phyloP scores from a whole-genome alignment of 2,888 invertebrate genomes.

The Caenorhabditis imperialis region DNA sequence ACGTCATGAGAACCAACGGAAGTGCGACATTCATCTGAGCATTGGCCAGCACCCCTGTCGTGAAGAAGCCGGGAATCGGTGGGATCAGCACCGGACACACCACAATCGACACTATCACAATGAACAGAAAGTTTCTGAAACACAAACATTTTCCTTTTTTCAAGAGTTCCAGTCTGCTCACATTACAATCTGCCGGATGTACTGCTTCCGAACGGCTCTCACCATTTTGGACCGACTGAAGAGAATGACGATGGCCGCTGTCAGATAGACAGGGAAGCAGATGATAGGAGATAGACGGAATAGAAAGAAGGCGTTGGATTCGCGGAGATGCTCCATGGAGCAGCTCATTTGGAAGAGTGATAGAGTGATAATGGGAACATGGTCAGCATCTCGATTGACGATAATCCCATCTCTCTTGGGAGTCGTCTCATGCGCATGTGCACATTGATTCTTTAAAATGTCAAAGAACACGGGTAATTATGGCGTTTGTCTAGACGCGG shows the following conservation, averaged over 20 bases:
- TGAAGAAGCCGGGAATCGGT: slow-evolving; percentile 42
- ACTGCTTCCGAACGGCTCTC: slow-evolving; percentile 12
- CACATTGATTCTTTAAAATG: too few relatives aligned
- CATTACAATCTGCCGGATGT: slow-evolving; percentile 18
- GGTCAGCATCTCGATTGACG: too few relatives aligned
- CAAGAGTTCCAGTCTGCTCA: slow-evolving; percentile 10
- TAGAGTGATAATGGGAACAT: too few relatives aligned
- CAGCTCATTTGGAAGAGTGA: too few relatives aligned
- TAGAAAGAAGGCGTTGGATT: not conserved
- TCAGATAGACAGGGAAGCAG: not conserved
- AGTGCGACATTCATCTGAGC: slow-evolving; percentile 21
- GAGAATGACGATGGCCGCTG: not conserved
- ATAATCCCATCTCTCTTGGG: too few relatives aligned
- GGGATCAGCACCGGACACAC: slow-evolving; percentile 34
- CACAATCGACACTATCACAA: slow-evolving; percentile 15
- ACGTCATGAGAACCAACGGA: slow-evolving; percentile 32
- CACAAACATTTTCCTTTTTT: not conserved
- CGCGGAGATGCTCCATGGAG: not conserved
- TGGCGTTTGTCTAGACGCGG: too few relatives aligned
- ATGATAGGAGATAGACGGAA: not conserved
- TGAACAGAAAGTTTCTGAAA: slow-evolving; percentile 38
- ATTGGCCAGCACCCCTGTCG: slow-evolving; percentile 22
- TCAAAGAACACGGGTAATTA: too few relatives aligned
- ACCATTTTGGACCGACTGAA: slow-evolving; percentile 10
- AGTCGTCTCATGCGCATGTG: too few relatives aligned